A percentile compares a stretch with the other conserved stretches of the same genome.
These are phyloP conservation scores for Epistrophella euchroma DNA, from an alignment of 2,888 invertebrate species.

Conservation along the genomic window DNA sequence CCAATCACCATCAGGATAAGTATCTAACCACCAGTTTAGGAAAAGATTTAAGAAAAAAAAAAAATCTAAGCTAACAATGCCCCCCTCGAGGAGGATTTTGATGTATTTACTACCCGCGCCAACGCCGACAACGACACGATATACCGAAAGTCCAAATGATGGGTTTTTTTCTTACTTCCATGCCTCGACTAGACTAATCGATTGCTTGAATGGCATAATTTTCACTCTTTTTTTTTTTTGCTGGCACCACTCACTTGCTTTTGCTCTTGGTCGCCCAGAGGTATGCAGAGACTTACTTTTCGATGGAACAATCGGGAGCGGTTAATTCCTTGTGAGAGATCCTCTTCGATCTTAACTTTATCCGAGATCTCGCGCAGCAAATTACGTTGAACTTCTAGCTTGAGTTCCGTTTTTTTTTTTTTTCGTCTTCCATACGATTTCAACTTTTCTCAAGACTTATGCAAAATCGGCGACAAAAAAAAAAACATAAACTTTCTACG, in stretches of 20 bases:
- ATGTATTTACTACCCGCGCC: slow-evolving; percentile 55
- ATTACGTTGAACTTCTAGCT: slow-evolving; percentile 64
- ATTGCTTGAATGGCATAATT: slow-evolving; percentile 64
- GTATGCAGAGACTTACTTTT: slow-evolving; percentile 15
- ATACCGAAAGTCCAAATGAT: slow-evolving; percentile 46
- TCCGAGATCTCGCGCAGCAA: slow-evolving; percentile 28
- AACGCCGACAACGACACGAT: neutral
- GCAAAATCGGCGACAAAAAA: slow-evolving; percentile 10
- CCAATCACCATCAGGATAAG: slow-evolving; percentile 34
- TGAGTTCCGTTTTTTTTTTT: slow-evolving; percentile 49
- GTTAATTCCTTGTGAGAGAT: slow-evolving; percentile 42
- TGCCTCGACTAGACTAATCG: slow-evolving; percentile 60
- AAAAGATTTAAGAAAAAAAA: slow-evolving; percentile 6
- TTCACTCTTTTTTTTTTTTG: slow-evolving; percentile 42
- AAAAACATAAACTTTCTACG: slow-evolving; percentile 66
- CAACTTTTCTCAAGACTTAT: slow-evolving; percentile 39
- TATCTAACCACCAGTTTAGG: slow-evolving; percentile 20
- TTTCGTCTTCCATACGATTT: slow-evolving; percentile 1
- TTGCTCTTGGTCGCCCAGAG: neutral
- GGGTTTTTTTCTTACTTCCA: slow-evolving; percentile 29
- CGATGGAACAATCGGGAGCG: slow-evolving; percentile 7
- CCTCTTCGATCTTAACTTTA: slow-evolving; percentile 34
- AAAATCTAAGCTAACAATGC: slow-evolving; percentile 8
- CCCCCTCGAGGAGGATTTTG: slow-evolving; percentile 43
- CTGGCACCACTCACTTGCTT: neutral